Percentiles rank a stretch among this genome's conserved stretches.
Evolutionary conservation across 2,888 invertebrate species (phyloP).

Genomic region (Tetragonisca angustula): DNA sequence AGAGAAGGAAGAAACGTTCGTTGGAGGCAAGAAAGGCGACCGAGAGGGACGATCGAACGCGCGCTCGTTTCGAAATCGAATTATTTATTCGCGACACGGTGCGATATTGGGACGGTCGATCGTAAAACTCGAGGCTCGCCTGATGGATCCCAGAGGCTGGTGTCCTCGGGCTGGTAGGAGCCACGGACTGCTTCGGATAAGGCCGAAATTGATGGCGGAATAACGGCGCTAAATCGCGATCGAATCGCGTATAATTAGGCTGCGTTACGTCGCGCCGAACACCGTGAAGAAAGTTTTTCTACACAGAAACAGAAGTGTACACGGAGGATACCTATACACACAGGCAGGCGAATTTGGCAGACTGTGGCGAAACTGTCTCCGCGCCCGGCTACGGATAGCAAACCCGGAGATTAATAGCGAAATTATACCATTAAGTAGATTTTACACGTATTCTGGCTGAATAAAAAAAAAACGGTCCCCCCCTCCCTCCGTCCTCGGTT

Average conservation of each 20-base stretch:
- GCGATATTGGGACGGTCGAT: conserved; percentile 71
- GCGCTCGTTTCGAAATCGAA: conserved; percentile 69
- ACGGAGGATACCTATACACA: not conserved
- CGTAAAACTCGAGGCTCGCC: conserved; percentile 68
- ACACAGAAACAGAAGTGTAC: not conserved
- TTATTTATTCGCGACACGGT: conserved; percentile 69
- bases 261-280: not conserved
- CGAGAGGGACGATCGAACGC: conserved; percentile 22
- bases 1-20: not conserved
- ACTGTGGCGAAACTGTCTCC: conserved; percentile 35
- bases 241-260: conserved; percentile 75
- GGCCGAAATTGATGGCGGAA: conserved; percentile 71
- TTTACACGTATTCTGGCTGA: conserved; percentile 71
- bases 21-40: conserved; percentile 18
- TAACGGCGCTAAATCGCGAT: conserved; percentile 75
- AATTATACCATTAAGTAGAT: conserved; percentile 79
- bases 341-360: too few relatives aligned
- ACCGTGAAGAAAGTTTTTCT: not conserved
- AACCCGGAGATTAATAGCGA: conserved; percentile 79
- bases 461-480: conserved; percentile 60
- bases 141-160: conserved; percentile 66
- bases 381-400: conserved; percentile 28
- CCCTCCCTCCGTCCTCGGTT: conserved; percentile 38
- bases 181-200: conserved; percentile 69
- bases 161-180: conserved; percentile 52